Conservation (phyloP, 1,140 invertebrate species). For the Drosophila pseudoananassae region DNA sequence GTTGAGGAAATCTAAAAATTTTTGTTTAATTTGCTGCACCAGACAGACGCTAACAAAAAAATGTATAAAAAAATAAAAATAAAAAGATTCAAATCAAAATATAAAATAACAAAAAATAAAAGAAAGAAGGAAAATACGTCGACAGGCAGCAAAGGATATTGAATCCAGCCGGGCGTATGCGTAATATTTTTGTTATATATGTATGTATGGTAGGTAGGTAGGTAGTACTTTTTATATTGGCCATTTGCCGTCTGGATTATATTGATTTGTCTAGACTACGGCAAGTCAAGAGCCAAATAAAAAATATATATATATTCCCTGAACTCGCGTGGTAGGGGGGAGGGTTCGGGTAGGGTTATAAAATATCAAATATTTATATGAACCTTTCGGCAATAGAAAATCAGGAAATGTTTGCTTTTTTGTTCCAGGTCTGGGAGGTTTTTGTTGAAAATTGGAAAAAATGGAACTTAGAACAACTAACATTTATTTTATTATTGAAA, state of each 20-base stretch:
- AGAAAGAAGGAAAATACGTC: background rate
- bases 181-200: conserved; percentile 64
- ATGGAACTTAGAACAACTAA: too few relatives aligned
- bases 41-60: conserved; percentile 4
- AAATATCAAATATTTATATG: conserved; percentile 34
- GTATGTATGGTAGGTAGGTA: conserved; percentile 13
- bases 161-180: conserved; percentile 58
- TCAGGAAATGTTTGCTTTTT: background rate
- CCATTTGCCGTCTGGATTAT: conserved; percentile 71
- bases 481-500: too few relatives aligned
- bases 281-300: conserved; percentile 42
- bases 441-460: too few relatives aligned
- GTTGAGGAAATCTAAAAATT: conserved; percentile 73
- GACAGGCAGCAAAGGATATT: conserved; percentile 7
- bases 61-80: background rate
- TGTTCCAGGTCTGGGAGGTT: background rate
- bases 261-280: conserved; percentile 67
- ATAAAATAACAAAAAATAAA: background rate
- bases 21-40: conserved; percentile 74
- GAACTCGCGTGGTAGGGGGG: background rate
- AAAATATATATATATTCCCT: background rate
- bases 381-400: background rate
- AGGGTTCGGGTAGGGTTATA: background rate
- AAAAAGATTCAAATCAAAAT: background rate
- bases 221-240: conserved; percentile 59